Evolutionary conservation across 2,888 invertebrate species (phyloP).

Genomic region (Tortricodes alternella): DNA sequence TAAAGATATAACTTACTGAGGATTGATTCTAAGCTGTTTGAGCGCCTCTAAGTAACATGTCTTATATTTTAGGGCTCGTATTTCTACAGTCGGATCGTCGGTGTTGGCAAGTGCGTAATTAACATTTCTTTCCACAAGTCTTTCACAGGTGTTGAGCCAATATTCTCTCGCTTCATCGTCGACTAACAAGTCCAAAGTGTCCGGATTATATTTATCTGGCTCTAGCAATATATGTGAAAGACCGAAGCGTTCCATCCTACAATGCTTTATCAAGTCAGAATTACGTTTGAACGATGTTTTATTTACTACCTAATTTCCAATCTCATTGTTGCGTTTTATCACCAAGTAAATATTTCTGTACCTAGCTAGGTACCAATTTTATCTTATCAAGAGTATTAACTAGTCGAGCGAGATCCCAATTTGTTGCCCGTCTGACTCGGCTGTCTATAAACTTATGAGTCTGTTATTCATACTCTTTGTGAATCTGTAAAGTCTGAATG

Average conservation of each 20-base stretch:
- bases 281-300: too few species aligned
- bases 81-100: conserved; percentile 88
- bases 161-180: conserved; percentile 94
- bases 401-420: neutral
- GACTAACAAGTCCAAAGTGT: conserved; percentile 93
- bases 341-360: conserved; percentile 56
- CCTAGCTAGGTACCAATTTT: conserved; percentile 46
- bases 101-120: conserved; percentile 91
- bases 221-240: conserved; percentile 86
- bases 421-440: conserved; percentile 5
- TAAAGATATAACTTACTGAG: conserved; percentile 85
- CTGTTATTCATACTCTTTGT: too few species aligned
- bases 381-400: conserved; percentile 62
- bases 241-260: conserved; percentile 74
- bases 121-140: conserved; percentile 92
- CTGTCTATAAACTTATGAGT: too few species aligned
- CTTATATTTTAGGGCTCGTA: conserved; percentile 91
- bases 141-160: conserved; percentile 96
- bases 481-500: too few species aligned
- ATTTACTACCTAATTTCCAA: too few species aligned
- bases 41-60: conserved; percentile 91
- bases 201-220: conserved; percentile 92
- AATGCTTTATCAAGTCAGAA: neutral
- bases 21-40: conserved; percentile 88
- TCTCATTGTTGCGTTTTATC: conserved; percentile 67